These are phyloP conservation scores for Temnothorax unifasciatus DNA, from an alignment of 2,888 invertebrate species.

Conservation along the genomic window DNA sequence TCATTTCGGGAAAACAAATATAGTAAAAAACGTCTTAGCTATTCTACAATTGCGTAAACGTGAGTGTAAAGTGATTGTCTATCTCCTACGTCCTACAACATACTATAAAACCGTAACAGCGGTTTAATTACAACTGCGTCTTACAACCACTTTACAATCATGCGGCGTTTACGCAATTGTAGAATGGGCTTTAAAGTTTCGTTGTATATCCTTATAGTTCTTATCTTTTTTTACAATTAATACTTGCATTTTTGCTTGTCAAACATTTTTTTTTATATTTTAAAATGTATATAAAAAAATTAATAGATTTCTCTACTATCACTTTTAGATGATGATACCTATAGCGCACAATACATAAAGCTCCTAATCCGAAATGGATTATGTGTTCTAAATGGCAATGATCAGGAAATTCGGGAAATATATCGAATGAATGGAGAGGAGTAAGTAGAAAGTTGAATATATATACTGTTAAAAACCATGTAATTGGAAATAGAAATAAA, in stretches of 20 bases:
- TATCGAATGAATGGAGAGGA: not conserved
- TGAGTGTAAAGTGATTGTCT: too few species aligned
- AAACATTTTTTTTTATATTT: not conserved
- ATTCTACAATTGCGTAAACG: too few species aligned
- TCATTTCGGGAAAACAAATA: too few species aligned
- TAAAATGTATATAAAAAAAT: conserved; percentile 14
- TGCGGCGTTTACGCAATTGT: too few species aligned
- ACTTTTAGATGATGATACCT: conserved; percentile 1
- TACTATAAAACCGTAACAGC: too few species aligned
- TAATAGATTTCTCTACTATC: conserved; percentile 3
- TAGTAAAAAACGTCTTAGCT: too few species aligned
- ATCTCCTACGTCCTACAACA: too few species aligned
- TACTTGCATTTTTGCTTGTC: not conserved
- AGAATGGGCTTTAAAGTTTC: too few species aligned
- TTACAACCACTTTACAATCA: too few species aligned
- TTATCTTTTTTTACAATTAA: not conserved
- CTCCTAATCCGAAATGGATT: not conserved
- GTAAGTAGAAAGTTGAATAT: conserved; percentile 1
- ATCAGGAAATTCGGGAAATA: conserved; percentile 15
- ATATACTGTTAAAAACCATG: not conserved
- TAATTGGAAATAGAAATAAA: not conserved
- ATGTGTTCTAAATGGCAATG: not conserved
- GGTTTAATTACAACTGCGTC: too few species aligned
- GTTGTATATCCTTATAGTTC: too few species aligned
- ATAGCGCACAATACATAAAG: not conserved